phyloP scores from a whole-genome alignment of 64 coral and sea anemone genomes.

The Hydrozoanthus tunicans region DNA sequence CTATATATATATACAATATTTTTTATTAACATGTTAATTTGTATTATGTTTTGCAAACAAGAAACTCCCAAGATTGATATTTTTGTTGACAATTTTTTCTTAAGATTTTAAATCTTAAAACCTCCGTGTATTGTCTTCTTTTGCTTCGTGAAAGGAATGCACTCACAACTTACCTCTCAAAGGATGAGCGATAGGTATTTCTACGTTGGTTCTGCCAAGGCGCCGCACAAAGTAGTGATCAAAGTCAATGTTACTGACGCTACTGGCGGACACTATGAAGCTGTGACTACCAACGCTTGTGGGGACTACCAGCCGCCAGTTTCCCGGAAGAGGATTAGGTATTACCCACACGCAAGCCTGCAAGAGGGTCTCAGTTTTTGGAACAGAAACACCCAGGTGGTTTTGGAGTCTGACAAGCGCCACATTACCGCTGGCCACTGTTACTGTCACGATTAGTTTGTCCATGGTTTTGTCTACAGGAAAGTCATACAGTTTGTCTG shows the following conservation, averaged over 20 bases:
- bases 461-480: constrained; percentile 71
- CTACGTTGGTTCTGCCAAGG: constrained; percentile 22
- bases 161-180: constrained; percentile 42
- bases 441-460: constrained; percentile 56
- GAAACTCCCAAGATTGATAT: too few relatives aligned
- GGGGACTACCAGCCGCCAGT: constrained; percentile 59
- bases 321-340: constrained; percentile 48
- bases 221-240: constrained; percentile 62
- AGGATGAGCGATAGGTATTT: constrained; percentile 54
- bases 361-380: constrained; percentile 36
- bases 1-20: too few relatives aligned
- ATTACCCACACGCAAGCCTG: constrained; percentile 68
- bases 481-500: constrained; percentile 28
- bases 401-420: constrained; percentile 51
- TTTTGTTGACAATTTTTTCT: too few relatives aligned
- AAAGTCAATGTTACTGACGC: constrained; percentile 65
- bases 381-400: constrained; percentile 9
- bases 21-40: too few relatives aligned
- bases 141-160: too few relatives aligned
- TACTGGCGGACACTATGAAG: constrained; percentile 69
- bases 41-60: too few relatives aligned
- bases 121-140: too few relatives aligned
- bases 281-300: constrained; percentile 38
- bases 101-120: too few relatives aligned
- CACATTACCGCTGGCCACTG: constrained; percentile 25